These are phyloP conservation scores for Drosophila parvula DNA, from an alignment of 1,140 invertebrate species.

Conservation along the genomic window DNA sequence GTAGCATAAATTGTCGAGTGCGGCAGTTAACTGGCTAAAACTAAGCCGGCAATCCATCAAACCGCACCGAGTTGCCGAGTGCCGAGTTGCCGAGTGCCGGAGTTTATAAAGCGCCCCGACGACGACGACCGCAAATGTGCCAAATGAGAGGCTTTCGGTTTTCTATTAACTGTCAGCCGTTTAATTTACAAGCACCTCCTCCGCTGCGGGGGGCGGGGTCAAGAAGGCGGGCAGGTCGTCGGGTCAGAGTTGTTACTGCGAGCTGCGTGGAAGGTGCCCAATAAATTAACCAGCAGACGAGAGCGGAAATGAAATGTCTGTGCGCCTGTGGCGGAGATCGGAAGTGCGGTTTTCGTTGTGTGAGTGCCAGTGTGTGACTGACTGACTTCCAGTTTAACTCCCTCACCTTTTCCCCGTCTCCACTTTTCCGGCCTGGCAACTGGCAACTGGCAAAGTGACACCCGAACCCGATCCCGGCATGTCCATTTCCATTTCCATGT, in stretches of 20 bases:
- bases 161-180: constrained; percentile 75
- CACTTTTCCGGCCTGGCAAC: constrained; percentile 8
- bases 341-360: constrained; percentile 25
- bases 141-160: constrained; percentile 77
- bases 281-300: constrained; percentile 68
- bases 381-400: neutral
- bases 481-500: constrained; percentile 36
- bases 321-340: constrained; percentile 25
- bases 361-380: neutral
- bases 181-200: constrained; percentile 69
- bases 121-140: constrained; percentile 47
- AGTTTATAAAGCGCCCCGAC: constrained; percentile 54
- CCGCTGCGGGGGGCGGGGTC: neutral
- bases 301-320: constrained; percentile 70
- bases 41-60: constrained; percentile 79
- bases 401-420: neutral
- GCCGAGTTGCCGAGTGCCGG: constrained; percentile 29
- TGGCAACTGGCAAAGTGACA: constrained; percentile 18
- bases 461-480: neutral
- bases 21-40: constrained; percentile 80
- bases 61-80: no score
- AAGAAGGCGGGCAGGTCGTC: neutral
- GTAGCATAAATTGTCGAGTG: constrained; percentile 55
- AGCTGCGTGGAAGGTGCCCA: constrained; percentile 28
- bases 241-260: neutral